Evolutionary conservation across 1,140 invertebrate species (phyloP).

Genomic region (Trachymyrmex cornetzi): DNA sequence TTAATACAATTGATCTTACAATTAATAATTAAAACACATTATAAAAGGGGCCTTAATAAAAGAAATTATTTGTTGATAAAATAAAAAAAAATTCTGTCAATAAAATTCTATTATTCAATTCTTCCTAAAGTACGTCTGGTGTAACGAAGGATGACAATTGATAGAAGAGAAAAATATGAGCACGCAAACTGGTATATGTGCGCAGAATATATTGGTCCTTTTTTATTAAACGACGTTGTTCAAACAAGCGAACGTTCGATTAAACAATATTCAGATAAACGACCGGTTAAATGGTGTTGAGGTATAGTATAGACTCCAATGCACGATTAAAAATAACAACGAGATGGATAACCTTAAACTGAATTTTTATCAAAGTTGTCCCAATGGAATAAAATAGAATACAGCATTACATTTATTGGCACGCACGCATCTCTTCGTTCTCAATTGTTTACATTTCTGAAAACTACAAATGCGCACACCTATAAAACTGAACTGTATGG

Average conservation of each 20-base stretch:
- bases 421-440: not conserved
- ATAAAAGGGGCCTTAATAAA: not conserved
- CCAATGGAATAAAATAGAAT: constrained; percentile 1
- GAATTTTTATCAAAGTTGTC: constrained; percentile 39
- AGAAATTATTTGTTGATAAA: not conserved
- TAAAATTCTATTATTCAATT: constrained; percentile 34
- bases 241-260: constrained; percentile 38
- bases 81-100: not conserved
- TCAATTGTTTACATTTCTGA: constrained; percentile 11
- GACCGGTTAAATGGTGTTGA: constrained; percentile 6
- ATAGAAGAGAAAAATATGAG: constrained; percentile 39
- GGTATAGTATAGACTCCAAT: not conserved
- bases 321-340: constrained; percentile 34
- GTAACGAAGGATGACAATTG: not conserved
- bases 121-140: not conserved
- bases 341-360: constrained; percentile 16
- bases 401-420: not conserved
- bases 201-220: not conserved
- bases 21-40: not conserved
- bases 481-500: not conserved
- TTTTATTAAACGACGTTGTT: constrained; percentile 46
- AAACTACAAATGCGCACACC: not conserved
- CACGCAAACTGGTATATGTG: not conserved
- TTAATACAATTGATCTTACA: not conserved
- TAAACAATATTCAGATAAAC: constrained; percentile 45